Base-by-base conservation (phyloP, 2,888 invertebrate species). In the Pecten maximus region DNA sequence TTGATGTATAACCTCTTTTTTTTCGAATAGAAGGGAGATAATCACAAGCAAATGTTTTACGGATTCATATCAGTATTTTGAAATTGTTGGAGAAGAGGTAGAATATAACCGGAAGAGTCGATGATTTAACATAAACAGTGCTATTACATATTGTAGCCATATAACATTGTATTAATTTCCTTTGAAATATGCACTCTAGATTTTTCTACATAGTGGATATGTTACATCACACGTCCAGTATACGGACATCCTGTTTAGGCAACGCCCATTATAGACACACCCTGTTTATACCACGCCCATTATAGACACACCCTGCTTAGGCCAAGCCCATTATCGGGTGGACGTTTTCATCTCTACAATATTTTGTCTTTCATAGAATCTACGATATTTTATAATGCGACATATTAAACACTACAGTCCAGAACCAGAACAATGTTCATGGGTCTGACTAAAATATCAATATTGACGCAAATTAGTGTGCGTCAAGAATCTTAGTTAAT, bases 341-440 rank as follows among this genome's bases (percentile, higher is more conserved):
- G 74, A 35, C 35, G 28, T 35, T 15, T 35, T 35, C 74, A 74
- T 74, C 74, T 74, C 74, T 74, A 74, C 74, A 35, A 74, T 12
- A 74, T 74, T 4, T 74, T 28, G 74, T 74, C 74, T 74, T 74
- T 74, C 74, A 74, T 35, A 74, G 16, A 74, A 23, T 74, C 74
- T 74, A 35, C 15, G 74, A 74, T 74, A 74, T 74, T 28, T 74
- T 35, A 28, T 28, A 15, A 74, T 74, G 8, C 35, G 35, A 74
- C 35, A n/a, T 54, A 54, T 54, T 15, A 16, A 2, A 50, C 19
- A 50, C 10, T 50, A 2, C 12, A n/a, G n/a, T n/a, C n/a, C n/a
- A n/a, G n/a, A n/a, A n/a, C n/a, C n/a, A n/a, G n/a, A n/a, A n/a
- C n/a, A n/a, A n/a, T n/a, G n/a, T n/a, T n/a, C n/a, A n/a, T n/a